Evolutionary conservation across 2,797 vertebrate species (phyloP).

Genomic region (Orestias chungarensis): DNA sequence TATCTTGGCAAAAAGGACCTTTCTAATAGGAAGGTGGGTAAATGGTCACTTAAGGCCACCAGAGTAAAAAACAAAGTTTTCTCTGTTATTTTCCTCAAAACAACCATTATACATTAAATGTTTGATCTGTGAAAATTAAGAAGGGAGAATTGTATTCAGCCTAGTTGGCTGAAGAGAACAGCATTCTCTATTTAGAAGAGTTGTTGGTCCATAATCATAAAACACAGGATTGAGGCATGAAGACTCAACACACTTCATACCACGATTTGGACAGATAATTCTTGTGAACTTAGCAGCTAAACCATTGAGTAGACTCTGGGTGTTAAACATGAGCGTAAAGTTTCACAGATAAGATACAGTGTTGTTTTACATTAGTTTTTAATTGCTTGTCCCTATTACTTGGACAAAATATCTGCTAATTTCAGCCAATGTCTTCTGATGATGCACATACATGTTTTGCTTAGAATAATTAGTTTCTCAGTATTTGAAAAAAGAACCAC

Average conservation of each 20-base stretch:
- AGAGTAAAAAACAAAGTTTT: neutral
- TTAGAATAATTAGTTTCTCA: neutral
- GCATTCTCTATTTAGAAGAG: neutral
- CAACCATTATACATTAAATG: neutral
- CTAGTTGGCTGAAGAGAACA: neutral
- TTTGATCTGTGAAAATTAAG: neutral
- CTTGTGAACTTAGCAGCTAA: neutral
- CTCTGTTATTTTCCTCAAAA: neutral
- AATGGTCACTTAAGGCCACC: neutral
- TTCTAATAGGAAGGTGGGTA: neutral
- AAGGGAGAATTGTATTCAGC: neutral
- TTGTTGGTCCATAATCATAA: neutral
- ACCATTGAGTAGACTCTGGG: neutral
- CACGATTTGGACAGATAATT: neutral
- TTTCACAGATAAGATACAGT: neutral
- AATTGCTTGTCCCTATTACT: neutral
- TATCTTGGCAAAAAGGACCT: neutral
- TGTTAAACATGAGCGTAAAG: neutral
- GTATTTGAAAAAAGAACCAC: neutral
- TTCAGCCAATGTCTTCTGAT: too few species aligned
- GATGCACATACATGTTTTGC: neutral
- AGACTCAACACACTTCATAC: neutral
- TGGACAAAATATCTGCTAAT: too few species aligned
- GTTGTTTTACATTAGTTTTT: neutral
- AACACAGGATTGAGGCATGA: neutral